phyloP scores from a whole-genome alignment of 2,888 invertebrate genomes.

The Dermolepida albohirtum region DNA sequence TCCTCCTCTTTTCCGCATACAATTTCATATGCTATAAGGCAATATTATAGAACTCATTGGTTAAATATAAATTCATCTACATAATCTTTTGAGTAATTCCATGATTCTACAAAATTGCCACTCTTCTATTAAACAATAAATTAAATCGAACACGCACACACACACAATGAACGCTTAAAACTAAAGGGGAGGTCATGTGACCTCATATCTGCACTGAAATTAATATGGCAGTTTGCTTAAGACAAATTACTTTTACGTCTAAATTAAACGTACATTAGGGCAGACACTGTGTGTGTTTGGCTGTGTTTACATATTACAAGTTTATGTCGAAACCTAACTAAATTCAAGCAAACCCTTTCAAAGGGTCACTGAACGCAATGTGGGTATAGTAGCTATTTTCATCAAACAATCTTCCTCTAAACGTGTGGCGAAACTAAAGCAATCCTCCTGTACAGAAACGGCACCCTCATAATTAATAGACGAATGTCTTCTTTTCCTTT shows the following conservation, averaged over 20 bases:
- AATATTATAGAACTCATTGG: conserved; percentile 19
- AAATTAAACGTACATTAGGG: conserved; percentile 43
- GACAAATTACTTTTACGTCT: conserved; percentile 41
- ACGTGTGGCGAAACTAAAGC: conserved; percentile 68
- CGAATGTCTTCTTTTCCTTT: conserved; percentile 60
- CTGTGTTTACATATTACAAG: conserved; percentile 32
- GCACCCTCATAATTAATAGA: conserved; percentile 49
- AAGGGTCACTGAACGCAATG: conserved; percentile 61
- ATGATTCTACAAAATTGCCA: conserved; percentile 22
- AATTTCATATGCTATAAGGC: conserved; percentile 20
- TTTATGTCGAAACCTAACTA: conserved; percentile 44
- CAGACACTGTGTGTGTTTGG: conserved; percentile 48
- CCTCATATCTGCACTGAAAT: conserved; percentile 61
- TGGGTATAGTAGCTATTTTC: conserved; percentile 59
- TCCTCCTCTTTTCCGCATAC: conserved; percentile 7
- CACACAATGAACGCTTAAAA: conserved; percentile 40
- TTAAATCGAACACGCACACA: conserved; percentile 23
- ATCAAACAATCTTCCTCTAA: conserved; percentile 61
- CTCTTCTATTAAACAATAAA: conserved; percentile 35
- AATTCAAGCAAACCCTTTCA: conserved; percentile 51
- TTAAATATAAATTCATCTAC: conserved; percentile 35
- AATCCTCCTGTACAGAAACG: conserved; percentile 56
- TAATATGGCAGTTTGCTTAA: conserved; percentile 61
- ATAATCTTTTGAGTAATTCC: background rate
- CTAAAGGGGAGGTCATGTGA: conserved; percentile 31